Conservation (phyloP, 2,113 vertebrate genomes). For the Probosciger aterrimus region DNA sequence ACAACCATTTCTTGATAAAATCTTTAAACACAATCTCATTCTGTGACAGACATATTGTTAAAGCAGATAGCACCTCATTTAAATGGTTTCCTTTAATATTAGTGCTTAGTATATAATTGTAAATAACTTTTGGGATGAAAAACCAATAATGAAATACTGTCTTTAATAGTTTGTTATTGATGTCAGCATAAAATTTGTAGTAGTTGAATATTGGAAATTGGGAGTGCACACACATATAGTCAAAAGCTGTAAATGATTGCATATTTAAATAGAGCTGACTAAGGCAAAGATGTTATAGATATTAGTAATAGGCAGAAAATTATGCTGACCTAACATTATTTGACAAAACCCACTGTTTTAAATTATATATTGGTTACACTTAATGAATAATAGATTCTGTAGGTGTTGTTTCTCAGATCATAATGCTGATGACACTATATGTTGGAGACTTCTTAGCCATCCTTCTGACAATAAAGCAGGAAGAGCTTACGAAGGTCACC, state of each 20-base stretch:
- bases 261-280: conserved; percentile 98
- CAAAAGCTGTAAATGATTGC: conserved; percentile 99
- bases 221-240: conserved; percentile 92
- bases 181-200: conserved; percentile 99
- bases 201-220: conserved; percentile 99
- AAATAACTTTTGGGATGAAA: conserved; percentile 99
- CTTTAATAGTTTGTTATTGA: conserved; percentile 99
- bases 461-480: conserved; percentile 79
- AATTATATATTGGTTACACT: conserved; percentile 99
- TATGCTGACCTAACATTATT: conserved; percentile 99
- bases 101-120: conserved; percentile 99
- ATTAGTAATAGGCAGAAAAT: conserved; percentile 99
- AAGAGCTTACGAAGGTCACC: conserved; percentile 6
- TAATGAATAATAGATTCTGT: conserved; percentile 99
- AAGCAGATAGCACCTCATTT: conserved; percentile 99
- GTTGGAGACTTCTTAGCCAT: conserved; percentile 75
- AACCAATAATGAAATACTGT: conserved; percentile 99
- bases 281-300: conserved; percentile 99
- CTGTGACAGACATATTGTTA: conserved; percentile 99
- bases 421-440: conserved; percentile 86
- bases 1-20: conserved; percentile 99
- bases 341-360: conserved; percentile 98
- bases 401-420: conserved; percentile 90
- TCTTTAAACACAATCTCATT: conserved; percentile 99
- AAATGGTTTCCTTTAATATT: conserved; percentile 99